Evolutionary conservation across 2,888 invertebrate genomes (phyloP).

Genomic region (Synergus umbraculus): DNA sequence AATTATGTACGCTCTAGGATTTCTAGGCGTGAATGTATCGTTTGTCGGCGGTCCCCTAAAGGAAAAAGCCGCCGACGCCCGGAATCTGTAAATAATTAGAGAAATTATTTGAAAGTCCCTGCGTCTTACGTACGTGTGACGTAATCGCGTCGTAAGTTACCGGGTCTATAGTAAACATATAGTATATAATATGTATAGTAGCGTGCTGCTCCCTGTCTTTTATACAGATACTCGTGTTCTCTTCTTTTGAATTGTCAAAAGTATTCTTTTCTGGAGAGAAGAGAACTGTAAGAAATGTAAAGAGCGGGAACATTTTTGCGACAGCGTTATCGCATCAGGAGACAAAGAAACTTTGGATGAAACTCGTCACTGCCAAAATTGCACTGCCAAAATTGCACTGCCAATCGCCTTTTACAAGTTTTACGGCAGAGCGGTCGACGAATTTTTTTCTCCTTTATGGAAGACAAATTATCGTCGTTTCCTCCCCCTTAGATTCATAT

Average conservation of each 20-base stretch:
- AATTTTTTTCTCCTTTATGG: neutral
- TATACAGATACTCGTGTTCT: conserved; percentile 52
- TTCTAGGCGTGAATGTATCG: conserved; percentile 58
- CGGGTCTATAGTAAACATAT: conserved; percentile 31
- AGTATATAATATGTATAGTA: conserved; percentile 40
- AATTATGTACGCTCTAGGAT: conserved; percentile 65
- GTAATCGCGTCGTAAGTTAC: conserved; percentile 43
- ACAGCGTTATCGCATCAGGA: conserved; percentile 46
- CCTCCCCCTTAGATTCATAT: neutral
- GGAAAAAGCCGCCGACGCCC: conserved; percentile 5
- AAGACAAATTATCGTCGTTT: neutral
- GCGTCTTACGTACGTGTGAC: conserved; percentile 50
- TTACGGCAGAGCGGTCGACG: neutral
- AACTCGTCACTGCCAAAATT: conserved; percentile 62
- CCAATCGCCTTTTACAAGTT: conserved; percentile 39
- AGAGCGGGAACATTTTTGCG: conserved; percentile 49
- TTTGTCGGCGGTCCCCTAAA: conserved; percentile 48
- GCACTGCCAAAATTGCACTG: conserved; percentile 52
- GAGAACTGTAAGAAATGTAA: conserved; percentile 43
- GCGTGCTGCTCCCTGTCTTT: conserved; percentile 50
- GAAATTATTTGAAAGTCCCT: conserved; percentile 56
- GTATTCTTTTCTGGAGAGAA: conserved; percentile 50
- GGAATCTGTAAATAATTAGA: conserved; percentile 61
- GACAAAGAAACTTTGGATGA: conserved; percentile 31
- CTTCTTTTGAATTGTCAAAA: conserved; percentile 43